Evolutionary conservation across 2,113 vertebrate genomes (phyloP).

Genomic region (Syngnathus floridae): DNA sequence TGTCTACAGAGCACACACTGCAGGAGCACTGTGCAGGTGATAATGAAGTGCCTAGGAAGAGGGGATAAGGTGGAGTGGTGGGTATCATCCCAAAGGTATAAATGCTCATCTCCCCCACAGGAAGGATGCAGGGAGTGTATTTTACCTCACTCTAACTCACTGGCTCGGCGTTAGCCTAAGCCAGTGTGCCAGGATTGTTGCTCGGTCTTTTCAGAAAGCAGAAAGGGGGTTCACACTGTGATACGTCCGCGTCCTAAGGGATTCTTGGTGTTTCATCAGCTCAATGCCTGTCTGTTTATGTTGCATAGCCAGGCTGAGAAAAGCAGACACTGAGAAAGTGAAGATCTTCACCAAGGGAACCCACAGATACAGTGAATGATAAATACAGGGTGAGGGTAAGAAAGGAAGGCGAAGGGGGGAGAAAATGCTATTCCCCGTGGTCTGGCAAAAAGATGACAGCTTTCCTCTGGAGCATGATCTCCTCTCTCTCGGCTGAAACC

Average conservation of each 20-base stretch:
- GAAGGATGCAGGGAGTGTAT: conserved; percentile 46
- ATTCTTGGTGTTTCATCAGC: conserved; percentile 49
- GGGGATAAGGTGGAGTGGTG: conserved; percentile 65
- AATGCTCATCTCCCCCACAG: conserved; percentile 58
- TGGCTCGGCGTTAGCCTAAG: conserved; percentile 48
- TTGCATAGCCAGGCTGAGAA: conserved; percentile 51
- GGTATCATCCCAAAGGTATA: conserved; percentile 57
- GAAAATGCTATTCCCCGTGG: conserved; percentile 50
- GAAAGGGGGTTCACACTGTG: conserved; percentile 33
- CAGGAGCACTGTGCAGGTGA: conserved; percentile 47
- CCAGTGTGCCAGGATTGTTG: conserved; percentile 39
- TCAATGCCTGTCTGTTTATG: conserved; percentile 55
- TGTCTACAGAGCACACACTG: conserved; percentile 43
- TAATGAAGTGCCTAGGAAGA: conserved; percentile 67
- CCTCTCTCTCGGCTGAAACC: conserved; percentile 50
- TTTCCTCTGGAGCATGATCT: conserved; percentile 63
- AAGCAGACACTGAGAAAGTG: conserved; percentile 46
- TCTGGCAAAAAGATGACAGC: conserved; percentile 65
- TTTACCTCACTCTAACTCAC: conserved; percentile 47
- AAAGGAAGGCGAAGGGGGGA: conserved; percentile 26
- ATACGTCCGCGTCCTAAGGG: conserved; percentile 37
- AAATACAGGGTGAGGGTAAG: conserved; percentile 36
- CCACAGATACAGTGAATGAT: conserved; percentile 38
- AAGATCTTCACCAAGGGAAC: conserved; percentile 66
- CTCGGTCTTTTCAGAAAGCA: conserved; percentile 47